These are phyloP conservation scores for Diorhabda sublineata DNA, from an alignment of 1,140 invertebrate genomes.

Conservation along the genomic window DNA sequence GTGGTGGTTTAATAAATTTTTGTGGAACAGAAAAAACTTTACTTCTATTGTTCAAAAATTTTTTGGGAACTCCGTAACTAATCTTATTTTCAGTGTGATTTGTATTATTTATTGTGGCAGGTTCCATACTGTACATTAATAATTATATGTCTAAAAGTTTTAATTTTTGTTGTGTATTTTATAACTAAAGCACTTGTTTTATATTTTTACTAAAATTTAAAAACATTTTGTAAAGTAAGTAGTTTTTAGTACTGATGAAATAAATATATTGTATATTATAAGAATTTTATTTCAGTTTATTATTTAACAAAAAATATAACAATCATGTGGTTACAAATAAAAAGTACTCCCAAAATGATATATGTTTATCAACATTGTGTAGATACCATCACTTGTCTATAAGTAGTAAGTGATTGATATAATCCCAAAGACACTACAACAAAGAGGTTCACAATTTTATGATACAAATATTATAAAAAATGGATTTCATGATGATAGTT, in stretches of 20 bases:
- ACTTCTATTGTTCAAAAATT: neutral
- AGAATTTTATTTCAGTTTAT: neutral
- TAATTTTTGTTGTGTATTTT: neutral
- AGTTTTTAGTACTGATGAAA: constrained; percentile 1
- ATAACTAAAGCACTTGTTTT: neutral
- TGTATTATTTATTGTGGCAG: neutral
- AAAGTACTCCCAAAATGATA: too few relatives aligned
- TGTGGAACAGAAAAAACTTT: neutral
- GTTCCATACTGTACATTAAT: neutral
- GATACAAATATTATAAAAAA: too few relatives aligned
- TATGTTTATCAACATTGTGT: too few relatives aligned
- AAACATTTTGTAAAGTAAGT: neutral
- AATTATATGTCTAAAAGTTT: neutral
- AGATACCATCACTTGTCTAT: too few relatives aligned
- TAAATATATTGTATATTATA: neutral
- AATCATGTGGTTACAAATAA: too few relatives aligned
- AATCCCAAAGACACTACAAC: too few relatives aligned
- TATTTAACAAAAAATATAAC: too few relatives aligned
- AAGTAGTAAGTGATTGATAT: too few relatives aligned
- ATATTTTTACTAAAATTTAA: constrained; percentile 1
- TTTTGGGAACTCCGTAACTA: neutral
- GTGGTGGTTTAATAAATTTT: neutral
- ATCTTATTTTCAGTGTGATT: neutral
- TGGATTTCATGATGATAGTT: too few relatives aligned
- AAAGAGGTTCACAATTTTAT: too few relatives aligned